Conservation (phyloP, 2,888 invertebrate genomes). For the Xestia ashworthii region DNA sequence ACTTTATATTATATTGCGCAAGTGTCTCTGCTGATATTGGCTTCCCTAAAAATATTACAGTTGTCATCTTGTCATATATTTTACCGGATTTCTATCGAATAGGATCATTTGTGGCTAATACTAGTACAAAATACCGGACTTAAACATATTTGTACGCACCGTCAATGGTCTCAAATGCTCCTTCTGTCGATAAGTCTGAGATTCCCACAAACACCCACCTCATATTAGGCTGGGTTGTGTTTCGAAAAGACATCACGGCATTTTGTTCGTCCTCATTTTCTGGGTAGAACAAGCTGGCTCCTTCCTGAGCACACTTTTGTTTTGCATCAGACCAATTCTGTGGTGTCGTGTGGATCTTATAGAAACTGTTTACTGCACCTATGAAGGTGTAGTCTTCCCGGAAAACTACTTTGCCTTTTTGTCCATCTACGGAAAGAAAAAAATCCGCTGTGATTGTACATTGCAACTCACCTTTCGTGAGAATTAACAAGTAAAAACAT, state of each 20-base stretch:
- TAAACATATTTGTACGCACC: background rate
- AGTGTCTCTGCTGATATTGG: background rate
- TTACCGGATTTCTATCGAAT: too few relatives aligned
- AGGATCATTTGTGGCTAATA: too few relatives aligned
- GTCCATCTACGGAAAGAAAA: background rate
- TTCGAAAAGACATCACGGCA: slow-evolving; percentile 5
- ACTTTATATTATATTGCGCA: too few relatives aligned
- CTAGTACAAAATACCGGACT: background rate
- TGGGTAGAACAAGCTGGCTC: slow-evolving; percentile 10
- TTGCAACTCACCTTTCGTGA: too few relatives aligned
- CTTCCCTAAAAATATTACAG: background rate
- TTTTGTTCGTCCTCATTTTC: background rate
- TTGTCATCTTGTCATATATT: too few relatives aligned
- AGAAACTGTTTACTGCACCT: background rate
- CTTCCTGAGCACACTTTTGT: background rate
- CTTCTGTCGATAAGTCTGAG: slow-evolving; percentile 1
- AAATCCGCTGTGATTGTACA: too few relatives aligned
- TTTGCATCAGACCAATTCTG: slow-evolving; percentile 2
- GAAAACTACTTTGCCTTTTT: too few relatives aligned
- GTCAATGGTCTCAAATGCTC: slow-evolving; percentile 15
- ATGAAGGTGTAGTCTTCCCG: background rate
- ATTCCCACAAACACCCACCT: slow-evolving; percentile 3
- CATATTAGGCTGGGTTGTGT: background rate
- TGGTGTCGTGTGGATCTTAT: background rate
- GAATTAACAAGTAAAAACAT: too few relatives aligned